These are phyloP conservation scores for Dioctria linearis DNA, from an alignment of 2,888 invertebrate species.

Conservation along the genomic window DNA sequence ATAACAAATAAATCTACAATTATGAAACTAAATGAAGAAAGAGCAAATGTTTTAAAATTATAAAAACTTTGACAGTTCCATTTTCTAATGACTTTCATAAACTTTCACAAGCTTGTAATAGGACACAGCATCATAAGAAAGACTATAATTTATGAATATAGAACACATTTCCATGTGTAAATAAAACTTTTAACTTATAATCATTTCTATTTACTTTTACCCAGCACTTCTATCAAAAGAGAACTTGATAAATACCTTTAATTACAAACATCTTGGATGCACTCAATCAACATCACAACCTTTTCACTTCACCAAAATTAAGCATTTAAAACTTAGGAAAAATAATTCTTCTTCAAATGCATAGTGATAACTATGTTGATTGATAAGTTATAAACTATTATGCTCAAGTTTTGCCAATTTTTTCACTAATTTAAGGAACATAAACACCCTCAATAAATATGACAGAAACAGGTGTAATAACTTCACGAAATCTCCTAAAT, in stretches of 20 bases:
- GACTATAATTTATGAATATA: too few species aligned
- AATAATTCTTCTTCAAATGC: background rate
- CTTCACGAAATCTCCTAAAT: slow-evolving; percentile 56
- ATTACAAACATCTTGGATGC: slow-evolving; percentile 61
- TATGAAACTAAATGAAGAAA: too few species aligned
- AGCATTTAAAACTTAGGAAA: slow-evolving; percentile 24
- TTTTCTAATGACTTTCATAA: slow-evolving; percentile 9
- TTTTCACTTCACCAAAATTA: slow-evolving; percentile 26
- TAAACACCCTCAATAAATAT: slow-evolving; percentile 64
- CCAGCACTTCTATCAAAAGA: background rate
- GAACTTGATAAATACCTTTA: slow-evolving; percentile 60
- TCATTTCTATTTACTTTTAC: background rate
- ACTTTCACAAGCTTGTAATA: slow-evolving; percentile 37
- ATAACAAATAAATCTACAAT: too few species aligned
- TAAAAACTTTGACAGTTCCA: too few species aligned
- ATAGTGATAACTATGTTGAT: background rate
- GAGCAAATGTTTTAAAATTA: too few species aligned
- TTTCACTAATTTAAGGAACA: slow-evolving; percentile 57
- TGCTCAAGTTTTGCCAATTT: slow-evolving; percentile 22
- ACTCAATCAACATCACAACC: slow-evolving; percentile 54
- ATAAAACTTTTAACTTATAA: background rate
- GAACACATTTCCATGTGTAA: too few species aligned
- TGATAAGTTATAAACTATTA: slow-evolving; percentile 15
- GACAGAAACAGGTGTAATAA: slow-evolving; percentile 65
- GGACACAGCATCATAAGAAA: background rate